Conservation (phyloP, 2,797 vertebrate species). For the Pangasius sanitwongsei region DNA sequence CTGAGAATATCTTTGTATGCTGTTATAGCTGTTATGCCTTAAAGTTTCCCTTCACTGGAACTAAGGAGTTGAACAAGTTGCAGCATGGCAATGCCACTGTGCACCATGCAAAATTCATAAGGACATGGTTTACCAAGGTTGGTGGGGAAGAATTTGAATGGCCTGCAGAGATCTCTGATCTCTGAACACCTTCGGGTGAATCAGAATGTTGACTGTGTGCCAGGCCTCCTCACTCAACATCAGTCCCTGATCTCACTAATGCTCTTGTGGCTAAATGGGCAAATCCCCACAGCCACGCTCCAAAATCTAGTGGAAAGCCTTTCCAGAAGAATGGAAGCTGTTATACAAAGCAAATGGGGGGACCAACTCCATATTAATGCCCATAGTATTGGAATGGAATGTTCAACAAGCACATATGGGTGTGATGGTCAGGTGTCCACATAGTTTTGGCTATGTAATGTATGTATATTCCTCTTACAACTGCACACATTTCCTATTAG, state of each 20-base stretch:
- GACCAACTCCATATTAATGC: neutral
- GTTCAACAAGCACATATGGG: neutral
- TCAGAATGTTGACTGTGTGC: neutral
- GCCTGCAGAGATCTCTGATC: neutral
- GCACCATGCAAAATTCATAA: neutral
- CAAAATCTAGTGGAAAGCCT: neutral
- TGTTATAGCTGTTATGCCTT: neutral
- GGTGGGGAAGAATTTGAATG: neutral
- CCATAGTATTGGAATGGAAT: neutral
- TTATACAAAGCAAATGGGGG: neutral
- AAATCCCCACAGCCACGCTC: neutral
- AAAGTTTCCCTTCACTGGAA: too few relatives aligned
- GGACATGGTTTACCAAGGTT: neutral
- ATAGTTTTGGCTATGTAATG: neutral
- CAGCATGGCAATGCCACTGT: neutral
- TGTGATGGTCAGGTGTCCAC: slow-evolving; percentile 1
- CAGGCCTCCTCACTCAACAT: neutral
- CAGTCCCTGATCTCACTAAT: neutral
- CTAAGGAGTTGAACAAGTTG: neutral
- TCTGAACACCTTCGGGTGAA: neutral
- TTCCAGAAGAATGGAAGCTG: neutral
- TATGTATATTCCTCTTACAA: neutral
- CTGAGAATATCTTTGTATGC: neutral
- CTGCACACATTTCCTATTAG: neutral
- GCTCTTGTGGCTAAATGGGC: neutral